These are phyloP conservation scores for Amphiprion ocellaris DNA, from an alignment of 2,113 vertebrate genomes.

Conservation along the genomic window DNA sequence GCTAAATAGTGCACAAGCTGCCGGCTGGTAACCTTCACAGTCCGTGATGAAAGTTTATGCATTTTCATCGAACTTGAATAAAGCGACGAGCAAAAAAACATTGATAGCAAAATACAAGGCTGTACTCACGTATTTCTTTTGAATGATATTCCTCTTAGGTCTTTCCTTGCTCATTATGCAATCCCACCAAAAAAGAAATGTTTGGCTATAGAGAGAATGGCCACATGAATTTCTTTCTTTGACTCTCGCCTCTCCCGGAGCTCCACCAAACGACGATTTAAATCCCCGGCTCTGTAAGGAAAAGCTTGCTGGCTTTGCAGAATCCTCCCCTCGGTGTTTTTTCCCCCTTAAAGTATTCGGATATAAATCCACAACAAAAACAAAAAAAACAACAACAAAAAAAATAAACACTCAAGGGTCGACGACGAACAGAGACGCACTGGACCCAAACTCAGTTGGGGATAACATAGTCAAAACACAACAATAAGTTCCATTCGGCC, in stretches of 20 bases:
- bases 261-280: conserved; percentile 83
- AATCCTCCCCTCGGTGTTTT: conserved; percentile 72
- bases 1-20: conserved; percentile 38
- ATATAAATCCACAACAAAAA: conserved; percentile 59
- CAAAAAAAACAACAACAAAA: background rate
- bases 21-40: conserved; percentile 66
- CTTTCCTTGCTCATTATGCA: conserved; percentile 99
- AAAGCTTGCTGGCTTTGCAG: conserved; percentile 73
- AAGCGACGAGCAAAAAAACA: conserved; percentile 28
- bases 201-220: conserved; percentile 95
- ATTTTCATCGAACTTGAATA: conserved; percentile 79
- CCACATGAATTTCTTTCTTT: conserved; percentile 94
- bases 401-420: conserved; percentile 61
- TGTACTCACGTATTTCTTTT: conserved; percentile 98
- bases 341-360: conserved; percentile 50
- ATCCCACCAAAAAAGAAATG: conserved; percentile 86
- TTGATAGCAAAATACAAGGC: background rate
- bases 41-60: conserved; percentile 80
- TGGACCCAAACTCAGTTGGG: conserved; percentile 87
- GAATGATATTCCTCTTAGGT: conserved; percentile 99
- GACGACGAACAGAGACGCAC: conserved; percentile 71
- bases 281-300: conserved; percentile 84
- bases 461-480: conserved; percentile 88
- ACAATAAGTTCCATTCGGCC: conserved; percentile 87
- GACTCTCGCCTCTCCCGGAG: conserved; percentile 79